Conservation (phyloP, 2,888 invertebrate genomes). For the Drosophila borealis region DNA sequence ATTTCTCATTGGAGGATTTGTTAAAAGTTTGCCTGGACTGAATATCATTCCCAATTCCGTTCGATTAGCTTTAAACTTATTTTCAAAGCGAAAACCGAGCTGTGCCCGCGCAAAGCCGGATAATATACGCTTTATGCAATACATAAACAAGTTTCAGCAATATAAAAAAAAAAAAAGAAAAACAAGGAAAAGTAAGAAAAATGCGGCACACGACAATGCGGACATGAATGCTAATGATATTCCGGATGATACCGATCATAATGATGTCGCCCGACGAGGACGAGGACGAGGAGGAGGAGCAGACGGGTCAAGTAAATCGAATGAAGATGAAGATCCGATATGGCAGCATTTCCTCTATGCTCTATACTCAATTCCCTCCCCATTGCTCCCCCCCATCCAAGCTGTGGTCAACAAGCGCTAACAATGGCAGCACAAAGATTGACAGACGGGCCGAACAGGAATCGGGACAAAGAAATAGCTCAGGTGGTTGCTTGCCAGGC, state of each 20-base stretch:
- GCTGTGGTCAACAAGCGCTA: constrained; percentile 2
- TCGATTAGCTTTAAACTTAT: too few relatives aligned
- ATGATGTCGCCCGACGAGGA: constrained; percentile 6
- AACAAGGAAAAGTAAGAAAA: constrained; percentile 24
- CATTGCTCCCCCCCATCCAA: neutral
- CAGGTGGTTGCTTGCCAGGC: constrained; percentile 7
- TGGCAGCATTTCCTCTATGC: constrained; percentile 1
- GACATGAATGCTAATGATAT: constrained; percentile 34
- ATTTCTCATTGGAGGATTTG: too few relatives aligned
- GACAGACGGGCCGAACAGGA: constrained; percentile 3
- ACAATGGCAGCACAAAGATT: constrained; percentile 16
- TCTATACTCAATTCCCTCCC: neutral
- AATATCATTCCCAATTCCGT: too few relatives aligned
- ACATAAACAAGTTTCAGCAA: neutral
- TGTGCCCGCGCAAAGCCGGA: too few relatives aligned
- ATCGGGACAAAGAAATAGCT: constrained; percentile 6
- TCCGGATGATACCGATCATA: constrained; percentile 17
- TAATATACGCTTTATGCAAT: neutral
- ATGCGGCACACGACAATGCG: constrained; percentile 32
- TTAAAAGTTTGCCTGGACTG: too few relatives aligned
- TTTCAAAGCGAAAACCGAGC: too few relatives aligned
- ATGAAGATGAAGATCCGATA: constrained; percentile 1
- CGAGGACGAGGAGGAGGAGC: too few relatives aligned
- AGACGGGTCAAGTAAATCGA: constrained; percentile 4
- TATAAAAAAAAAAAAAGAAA: neutral